Evolutionary conservation across 2,797 vertebrate species (phyloP).

Genomic region (Adelosebastes latens): DNA sequence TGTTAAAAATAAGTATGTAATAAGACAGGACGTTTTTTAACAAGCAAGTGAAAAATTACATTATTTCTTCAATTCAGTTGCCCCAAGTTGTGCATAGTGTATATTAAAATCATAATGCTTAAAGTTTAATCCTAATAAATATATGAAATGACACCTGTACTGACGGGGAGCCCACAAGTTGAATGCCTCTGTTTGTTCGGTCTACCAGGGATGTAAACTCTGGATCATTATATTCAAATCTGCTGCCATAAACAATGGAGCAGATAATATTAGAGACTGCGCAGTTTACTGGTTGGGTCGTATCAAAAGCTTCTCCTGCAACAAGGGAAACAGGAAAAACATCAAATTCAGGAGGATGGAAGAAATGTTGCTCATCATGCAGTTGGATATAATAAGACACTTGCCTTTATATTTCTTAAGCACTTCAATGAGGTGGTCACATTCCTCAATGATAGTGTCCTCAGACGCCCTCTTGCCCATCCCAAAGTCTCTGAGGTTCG

Average conservation of each 20-base stretch:
- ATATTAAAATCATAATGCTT: not conserved
- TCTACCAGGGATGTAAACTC: conserved; percentile 31
- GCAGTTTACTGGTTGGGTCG: not conserved
- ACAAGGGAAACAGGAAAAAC: not conserved
- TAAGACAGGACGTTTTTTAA: too few relatives aligned
- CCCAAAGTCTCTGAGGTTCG: conserved; percentile 53
- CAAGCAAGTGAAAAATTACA: not conserved
- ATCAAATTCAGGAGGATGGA: too few relatives aligned
- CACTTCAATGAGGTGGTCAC: not conserved
- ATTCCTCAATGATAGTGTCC: conserved; percentile 61
- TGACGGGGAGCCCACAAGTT: not conserved
- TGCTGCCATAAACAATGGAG: conserved; percentile 56
- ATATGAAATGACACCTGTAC: conserved; percentile 19
- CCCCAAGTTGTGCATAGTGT: not conserved
- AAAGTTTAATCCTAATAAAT: not conserved
- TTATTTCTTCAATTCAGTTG: not conserved
- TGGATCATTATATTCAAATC: conserved; percentile 52
- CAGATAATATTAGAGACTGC: conserved; percentile 55
- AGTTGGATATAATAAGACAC: rapidly evolving
- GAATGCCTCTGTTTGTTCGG: not conserved
- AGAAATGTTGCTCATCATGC: too few relatives aligned
- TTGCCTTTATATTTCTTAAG: conserved; percentile 32
- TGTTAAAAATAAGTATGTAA: rapidly evolving
- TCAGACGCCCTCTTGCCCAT: conserved; percentile 57
- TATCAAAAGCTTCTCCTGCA: conserved; percentile 47